Evolutionary conservation across 1,140 invertebrate genomes (phyloP), one percentile per base, ranked within the genome.

Genomic region (Lordiphosa clarofinis): DNA sequence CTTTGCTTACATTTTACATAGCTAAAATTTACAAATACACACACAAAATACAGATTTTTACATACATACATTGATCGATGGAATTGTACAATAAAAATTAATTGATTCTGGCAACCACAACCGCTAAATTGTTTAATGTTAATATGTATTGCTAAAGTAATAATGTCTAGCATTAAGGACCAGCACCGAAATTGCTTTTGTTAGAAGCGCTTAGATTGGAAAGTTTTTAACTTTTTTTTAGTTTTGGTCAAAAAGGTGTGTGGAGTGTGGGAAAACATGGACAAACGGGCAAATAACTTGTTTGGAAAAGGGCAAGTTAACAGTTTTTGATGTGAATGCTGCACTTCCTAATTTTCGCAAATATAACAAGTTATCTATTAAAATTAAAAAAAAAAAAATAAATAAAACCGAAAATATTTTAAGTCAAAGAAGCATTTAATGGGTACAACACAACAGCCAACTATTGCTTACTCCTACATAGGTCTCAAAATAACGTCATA

Each of bases 171-270:
- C 56, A 54, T 61, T 31, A 48, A 72, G 73, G 40, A 76, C 76
- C 75, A 81, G 75, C 75, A 81, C 75, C 75, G 61, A 57, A 50
- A 60, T 55, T 63, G 67, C 48, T 39, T 60, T 75, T 55, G 59
- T 81, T 82, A 81, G 76, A 82, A 81, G 76, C 76, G 62, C 72
- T 75, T 76, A 58, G 62, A 76, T 81, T 72, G 62, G 50, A 72
- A 47, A 47, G 8, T 31, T 31, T 12, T 3, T 35, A 6, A 9
- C 35, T 36, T 19, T 3, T 19, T 19, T 19, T 19, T 19, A 3
- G 15, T 15, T 10, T 47, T 73, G 40, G 47, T 69, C 44, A n/a
- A 48, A 12, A 38, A 42, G 50, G 35, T 40, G 35, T 54, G 11
- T 42, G 35, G 56, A 49, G 53, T 28, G 24, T 28, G 24, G 6